A percentile compares a stretch with the other conserved stretches of the same genome.
Conservation (phyloP, 1,140 invertebrate genomes). For the Eurosta solidaginis region DNA sequence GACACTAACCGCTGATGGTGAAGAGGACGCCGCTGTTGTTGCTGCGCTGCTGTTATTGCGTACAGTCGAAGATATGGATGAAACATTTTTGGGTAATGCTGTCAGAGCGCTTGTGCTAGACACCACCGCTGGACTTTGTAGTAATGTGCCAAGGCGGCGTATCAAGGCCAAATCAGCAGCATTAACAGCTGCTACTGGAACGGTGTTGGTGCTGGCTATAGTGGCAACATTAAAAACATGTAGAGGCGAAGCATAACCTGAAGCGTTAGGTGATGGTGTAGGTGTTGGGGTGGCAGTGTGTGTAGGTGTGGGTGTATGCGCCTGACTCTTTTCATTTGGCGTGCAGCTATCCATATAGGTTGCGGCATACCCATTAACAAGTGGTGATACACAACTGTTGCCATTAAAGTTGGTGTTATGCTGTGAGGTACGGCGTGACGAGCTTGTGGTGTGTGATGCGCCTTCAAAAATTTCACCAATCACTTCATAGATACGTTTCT, state of each 20-base stretch:
- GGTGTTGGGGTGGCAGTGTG: not conserved
- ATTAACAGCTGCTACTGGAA: not conserved
- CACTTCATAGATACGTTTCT: conserved; percentile 50
- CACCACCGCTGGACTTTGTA: conserved; percentile 14
- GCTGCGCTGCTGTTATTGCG: not conserved
- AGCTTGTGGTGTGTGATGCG: not conserved
- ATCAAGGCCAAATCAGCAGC: conserved; percentile 25
- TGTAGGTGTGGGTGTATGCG: not conserved
- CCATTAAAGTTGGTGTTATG: not conserved
- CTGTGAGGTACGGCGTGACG: not conserved
- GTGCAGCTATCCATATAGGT: not conserved
- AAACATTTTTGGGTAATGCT: conserved; percentile 2
- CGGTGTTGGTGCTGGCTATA: not conserved
- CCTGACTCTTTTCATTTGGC: not conserved
- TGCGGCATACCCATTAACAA: not conserved
- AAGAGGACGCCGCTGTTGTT: not conserved
- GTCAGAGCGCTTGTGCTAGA: not conserved
- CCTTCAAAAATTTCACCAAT: conserved; percentile 46
- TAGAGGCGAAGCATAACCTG: not conserved
- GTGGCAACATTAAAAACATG: not conserved
- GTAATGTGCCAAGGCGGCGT: conserved; percentile 8
- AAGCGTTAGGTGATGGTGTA: not conserved
- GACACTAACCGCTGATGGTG: not conserved
- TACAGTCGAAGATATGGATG: conserved; percentile 1
- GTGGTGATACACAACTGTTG: not conserved